Conservation (phyloP, 92 coral and sea anemone genomes). For the Anthopleura xanthogrammica region DNA sequence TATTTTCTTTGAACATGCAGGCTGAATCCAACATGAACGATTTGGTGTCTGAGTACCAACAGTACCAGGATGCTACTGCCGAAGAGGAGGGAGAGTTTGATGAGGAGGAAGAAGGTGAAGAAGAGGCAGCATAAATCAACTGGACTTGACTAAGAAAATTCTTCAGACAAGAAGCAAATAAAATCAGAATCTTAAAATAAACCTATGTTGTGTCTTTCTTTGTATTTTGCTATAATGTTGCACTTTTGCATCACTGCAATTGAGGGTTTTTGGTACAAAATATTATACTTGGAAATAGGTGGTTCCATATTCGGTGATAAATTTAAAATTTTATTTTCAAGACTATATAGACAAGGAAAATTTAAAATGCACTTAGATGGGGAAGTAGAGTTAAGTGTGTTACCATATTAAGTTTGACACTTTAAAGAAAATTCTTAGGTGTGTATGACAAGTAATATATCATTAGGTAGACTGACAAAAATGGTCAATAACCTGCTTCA, state of each 20-base stretch:
- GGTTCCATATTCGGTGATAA: no score
- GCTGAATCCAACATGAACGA: slow-evolving; percentile 98
- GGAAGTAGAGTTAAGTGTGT: no score
- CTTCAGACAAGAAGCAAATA: neutral
- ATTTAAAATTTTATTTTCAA: no score
- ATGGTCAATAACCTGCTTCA: neutral
- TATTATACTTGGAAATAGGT: neutral
- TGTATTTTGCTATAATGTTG: no score
- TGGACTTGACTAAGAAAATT: slow-evolving; percentile 2
- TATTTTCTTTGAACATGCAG: slow-evolving; percentile 21
- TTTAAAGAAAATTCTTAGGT: neutral
- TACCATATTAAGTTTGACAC: no score
- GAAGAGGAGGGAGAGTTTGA: slow-evolving; percentile 94
- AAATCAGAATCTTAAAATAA: neutral
- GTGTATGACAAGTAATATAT: neutral
- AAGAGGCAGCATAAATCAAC: slow-evolving; percentile 38
- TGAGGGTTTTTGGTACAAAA: neutral
- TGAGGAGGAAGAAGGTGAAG: slow-evolving; percentile 74
- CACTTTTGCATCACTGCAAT: neutral
- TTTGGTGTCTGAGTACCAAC: slow-evolving; percentile 90
- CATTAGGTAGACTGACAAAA: neutral
- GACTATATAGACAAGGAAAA: no score
- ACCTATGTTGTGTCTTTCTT: neutral
- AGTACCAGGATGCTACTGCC: slow-evolving; percentile 94
- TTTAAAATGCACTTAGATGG: no score